Conservation (phyloP, 1,140 invertebrate species). For the Habropoda laboriosa region DNA sequence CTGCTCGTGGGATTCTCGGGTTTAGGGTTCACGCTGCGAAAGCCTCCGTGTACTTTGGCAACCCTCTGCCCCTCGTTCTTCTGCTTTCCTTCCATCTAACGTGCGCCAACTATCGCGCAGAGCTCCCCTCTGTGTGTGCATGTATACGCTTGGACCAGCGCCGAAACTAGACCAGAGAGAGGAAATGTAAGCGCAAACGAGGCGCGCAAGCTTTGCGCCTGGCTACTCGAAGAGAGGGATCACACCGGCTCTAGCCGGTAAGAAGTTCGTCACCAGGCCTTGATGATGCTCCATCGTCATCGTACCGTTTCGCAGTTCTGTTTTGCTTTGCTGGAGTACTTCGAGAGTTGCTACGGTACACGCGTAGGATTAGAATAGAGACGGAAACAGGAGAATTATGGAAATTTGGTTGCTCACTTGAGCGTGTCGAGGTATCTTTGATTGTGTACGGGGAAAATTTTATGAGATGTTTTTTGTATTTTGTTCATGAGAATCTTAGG, state of each 20-base stretch:
- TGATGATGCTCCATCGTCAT: not conserved
- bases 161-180: constrained; percentile 24
- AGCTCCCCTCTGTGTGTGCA: not conserved
- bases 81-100: not conserved
- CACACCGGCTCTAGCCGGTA: not conserved
- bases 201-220: not conserved
- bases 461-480: too few species aligned
- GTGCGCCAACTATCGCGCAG: not conserved
- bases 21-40: constrained; percentile 36
- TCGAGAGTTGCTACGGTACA: not conserved
- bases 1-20: constrained; percentile 5
- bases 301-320: not conserved
- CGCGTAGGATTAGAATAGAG: too few species aligned
- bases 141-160: not conserved
- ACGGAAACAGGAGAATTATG: not conserved
- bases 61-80: not conserved
- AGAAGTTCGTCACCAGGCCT: constrained; percentile 16
- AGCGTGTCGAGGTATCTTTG: not conserved
- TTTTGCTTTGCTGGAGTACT: constrained; percentile 20
- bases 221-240: not conserved
- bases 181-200: constrained; percentile 19
- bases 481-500: too few species aligned
- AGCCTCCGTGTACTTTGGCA: not conserved
- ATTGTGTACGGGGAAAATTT: not conserved
- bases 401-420: constrained; percentile 16